phyloP scores from a whole-genome alignment of 2,888 invertebrate genomes.

The Meiosimyza decipiens region DNA sequence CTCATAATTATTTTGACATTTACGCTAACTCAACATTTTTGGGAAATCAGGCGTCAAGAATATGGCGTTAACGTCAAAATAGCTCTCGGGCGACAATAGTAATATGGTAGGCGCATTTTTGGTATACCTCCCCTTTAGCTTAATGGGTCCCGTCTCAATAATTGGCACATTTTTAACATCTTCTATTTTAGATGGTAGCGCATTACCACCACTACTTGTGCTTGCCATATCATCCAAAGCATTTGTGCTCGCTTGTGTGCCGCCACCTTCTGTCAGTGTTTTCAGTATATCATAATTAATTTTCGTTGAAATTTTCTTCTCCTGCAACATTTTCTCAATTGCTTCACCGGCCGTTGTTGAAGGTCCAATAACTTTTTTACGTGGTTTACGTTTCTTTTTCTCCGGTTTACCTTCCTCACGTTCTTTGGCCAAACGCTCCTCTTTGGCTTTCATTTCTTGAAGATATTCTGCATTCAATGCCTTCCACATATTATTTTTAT shows the following conservation, averaged over 20 bases:
- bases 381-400: conserved; percentile 77
- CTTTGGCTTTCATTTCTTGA: conserved; percentile 85
- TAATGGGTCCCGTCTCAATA: conserved; percentile 52
- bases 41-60: too few species aligned
- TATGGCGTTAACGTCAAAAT: too few species aligned
- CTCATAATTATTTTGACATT: too few species aligned
- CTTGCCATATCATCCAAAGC: conserved; percentile 34
- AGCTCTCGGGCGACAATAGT: too few species aligned
- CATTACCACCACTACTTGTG: not conserved
- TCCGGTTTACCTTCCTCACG: conserved; percentile 89
- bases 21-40: too few species aligned
- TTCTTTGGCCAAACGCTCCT: conserved; percentile 82
- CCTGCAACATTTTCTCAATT: conserved; percentile 94
- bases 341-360: conserved; percentile 86
- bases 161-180: conserved; percentile 49
- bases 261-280: conserved; percentile 70
- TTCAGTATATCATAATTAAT: conserved; percentile 97
- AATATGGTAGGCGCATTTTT: not conserved
- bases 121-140: conserved; percentile 46
- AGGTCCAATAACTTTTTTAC: conserved; percentile 74
- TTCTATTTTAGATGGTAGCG: conserved; percentile 34
- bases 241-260: conserved; percentile 42
- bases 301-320: conserved; percentile 95
- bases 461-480: conserved; percentile 88
- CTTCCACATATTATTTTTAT: conserved; percentile 90